Base-by-base conservation (phyloP, 2,113 vertebrate genomes). In the Nymphicus hollandicus region DNA sequence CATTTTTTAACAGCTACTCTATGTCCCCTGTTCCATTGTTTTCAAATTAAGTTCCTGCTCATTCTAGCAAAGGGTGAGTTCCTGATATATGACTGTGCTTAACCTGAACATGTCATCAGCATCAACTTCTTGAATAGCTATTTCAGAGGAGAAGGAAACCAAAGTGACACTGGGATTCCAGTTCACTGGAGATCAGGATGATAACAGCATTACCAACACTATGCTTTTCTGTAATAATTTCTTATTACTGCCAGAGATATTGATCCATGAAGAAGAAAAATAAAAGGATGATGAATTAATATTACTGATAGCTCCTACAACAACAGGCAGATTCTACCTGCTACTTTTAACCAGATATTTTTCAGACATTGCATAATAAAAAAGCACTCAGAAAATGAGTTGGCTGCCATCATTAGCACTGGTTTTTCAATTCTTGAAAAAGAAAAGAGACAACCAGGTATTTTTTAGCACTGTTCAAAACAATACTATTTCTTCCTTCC, bases 31-130 rank as follows among this genome's bases (percentile, higher is more conserved):
- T 94, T 95, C 61, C 73, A 71, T 79, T 92, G 52, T 95, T 96
- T 95, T 69, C 77, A 89, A 89, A 93, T 92, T 89, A 92, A 83
- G 65, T 68, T 95, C 64, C 60, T 84, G 73, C 23, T 95, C 61
- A 76, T 89, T 95, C 70, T 84, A 92, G 69, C 69, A 89, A 95
- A 68, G 69, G 43, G 41, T 69, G 68, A 92, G 16, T 7, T 87
- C 44, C 70, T 95, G 91, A 89, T 91, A 44, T 20, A 82, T 69
- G 56, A 63, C n/a, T 63, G 29, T 69, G 70, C 41, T 93, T 93
- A 95, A 89, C 66, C 13, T 46, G 70, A 89, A 80, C 49, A 18
- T 24, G 18, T 76, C 84, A 80, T 80, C 74, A 87, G 35, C 66
- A 72, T 52, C 53, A 85, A 39, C 44, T 79, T 68, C 58, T 44